These are phyloP conservation scores for Parelbella ahira DNA, from an alignment of 2,888 invertebrate genomes.

Conservation along the genomic window DNA sequence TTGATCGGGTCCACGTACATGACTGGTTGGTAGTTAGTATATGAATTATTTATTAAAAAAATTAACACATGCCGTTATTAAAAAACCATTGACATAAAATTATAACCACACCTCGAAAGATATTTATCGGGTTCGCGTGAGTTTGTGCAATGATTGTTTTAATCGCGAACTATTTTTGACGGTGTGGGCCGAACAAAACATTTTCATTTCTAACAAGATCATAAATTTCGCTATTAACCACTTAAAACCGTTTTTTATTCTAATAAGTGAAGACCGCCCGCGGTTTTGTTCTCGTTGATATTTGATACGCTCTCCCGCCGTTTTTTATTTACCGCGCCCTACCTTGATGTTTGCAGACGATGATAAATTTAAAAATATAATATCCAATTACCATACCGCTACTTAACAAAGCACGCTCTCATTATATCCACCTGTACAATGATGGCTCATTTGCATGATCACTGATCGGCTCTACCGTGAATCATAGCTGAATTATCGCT, in stretches of 20 bases:
- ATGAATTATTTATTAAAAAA: no score
- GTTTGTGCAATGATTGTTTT: conserved; percentile 7
- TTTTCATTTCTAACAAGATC: conserved; percentile 21
- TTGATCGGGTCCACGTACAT: no score
- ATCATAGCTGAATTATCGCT: no score
- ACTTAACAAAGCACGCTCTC: conserved; percentile 21
- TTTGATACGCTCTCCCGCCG: conserved; percentile 27
- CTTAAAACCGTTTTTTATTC: conserved; percentile 24
- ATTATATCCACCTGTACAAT: conserved; percentile 19
- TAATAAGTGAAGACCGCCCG: conserved; percentile 28
- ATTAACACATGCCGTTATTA: no score
- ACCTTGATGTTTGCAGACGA: conserved; percentile 23
- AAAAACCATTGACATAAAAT: no score
- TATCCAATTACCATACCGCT: conserved; percentile 24
- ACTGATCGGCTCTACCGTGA: conserved; percentile 11
- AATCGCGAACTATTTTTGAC: conserved; percentile 4
- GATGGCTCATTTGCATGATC: conserved; percentile 18
- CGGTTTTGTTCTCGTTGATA: conserved; percentile 25
- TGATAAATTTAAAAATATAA: conserved; percentile 26
- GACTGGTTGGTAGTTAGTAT: no score
- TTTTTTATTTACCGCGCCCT: conserved; percentile 26
- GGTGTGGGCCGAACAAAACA: conserved; percentile 4
- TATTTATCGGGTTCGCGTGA: conserved; percentile 8
- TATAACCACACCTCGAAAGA: no score
- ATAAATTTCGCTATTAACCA: conserved; percentile 27